Evolutionary conservation across 2,888 invertebrate species (phyloP), one percentile per base, ranked within the genome.

Genomic region (Orgyia antiqua): DNA sequence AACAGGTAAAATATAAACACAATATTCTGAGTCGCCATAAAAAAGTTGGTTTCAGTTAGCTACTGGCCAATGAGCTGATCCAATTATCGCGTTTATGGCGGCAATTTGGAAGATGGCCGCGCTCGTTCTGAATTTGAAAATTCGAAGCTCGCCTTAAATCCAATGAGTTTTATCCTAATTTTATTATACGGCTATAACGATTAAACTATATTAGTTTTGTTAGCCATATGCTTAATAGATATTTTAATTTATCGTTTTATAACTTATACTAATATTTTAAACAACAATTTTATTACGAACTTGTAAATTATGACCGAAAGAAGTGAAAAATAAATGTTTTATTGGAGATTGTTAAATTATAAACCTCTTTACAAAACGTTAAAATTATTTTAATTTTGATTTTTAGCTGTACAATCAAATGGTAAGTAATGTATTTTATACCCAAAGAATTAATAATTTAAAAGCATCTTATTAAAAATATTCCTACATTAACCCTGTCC

Each of bases 81-180:
- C 76, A 75, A 77, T 79, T 78, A 78, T 69, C 68, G 58, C 72
- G 63, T 77, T 78, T 77, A 78, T 77, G 63, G 68, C 64, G 51
- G 76, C 73, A 68, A 78, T 79, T 79, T 74, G 66, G 70, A 78
- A 74, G 71, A 78, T 75, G 72, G 77, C 75, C 61, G 68, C 58
- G 64, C 65, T 51, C 55, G 68, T 69, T 74, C 64, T 61, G 70
- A 70, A 68, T 76, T 77, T 70, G 66, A 73, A 76, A 76, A 76
- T 76, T 66, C 65, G 58, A 63, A 67, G 55, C 63, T 62, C 56
- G 61, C 67, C 62, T 72, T 71, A 51, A 61, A 76, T 68, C 76
- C 76, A 75, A 74, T 77, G 74, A 71, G 61, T 70, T 57, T 68
- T 66, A 67, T 75, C 68, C 69, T 70, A 73, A 71, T 77, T 78